These are phyloP conservation scores for Caenorhabditis latens DNA, from an alignment of 1,140 invertebrate species.

Conservation along the genomic window DNA sequence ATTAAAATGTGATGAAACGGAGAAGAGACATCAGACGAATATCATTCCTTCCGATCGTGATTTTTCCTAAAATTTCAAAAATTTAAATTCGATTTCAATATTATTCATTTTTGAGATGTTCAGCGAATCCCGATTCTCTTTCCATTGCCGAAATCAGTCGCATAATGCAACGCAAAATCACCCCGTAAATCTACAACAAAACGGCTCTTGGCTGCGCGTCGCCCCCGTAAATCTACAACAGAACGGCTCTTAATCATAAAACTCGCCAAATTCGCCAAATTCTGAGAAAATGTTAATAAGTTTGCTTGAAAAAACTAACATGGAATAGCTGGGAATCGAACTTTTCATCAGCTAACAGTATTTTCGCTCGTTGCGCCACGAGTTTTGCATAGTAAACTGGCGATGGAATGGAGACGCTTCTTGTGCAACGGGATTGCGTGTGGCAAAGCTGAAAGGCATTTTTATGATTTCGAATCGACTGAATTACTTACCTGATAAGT, in stretches of 20 bases:
- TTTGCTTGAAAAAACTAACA: not conserved
- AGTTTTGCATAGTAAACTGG: constrained; percentile 41
- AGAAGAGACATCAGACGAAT: not conserved
- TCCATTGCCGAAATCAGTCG: no score
- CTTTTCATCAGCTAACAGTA: constrained; percentile 34
- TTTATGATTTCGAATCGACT: not conserved
- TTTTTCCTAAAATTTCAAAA: not conserved
- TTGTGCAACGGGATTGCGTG: constrained; percentile 23
- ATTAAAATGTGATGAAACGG: no score
- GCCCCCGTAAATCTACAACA: no score
- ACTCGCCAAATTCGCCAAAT: no score
- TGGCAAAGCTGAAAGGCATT: constrained; percentile 20
- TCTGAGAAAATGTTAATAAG: no score
- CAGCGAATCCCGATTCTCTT: no score
- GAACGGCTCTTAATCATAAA: no score
- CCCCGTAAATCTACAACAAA: no score
- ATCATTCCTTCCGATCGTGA: not conserved
- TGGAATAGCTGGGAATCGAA: not conserved
- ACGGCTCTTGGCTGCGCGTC: no score
- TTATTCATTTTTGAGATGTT: no score
- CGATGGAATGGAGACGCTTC: constrained; percentile 40
- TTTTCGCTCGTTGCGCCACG: constrained; percentile 18
- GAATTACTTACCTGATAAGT: not conserved
- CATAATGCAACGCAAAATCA: no score
- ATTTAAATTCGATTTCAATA: not conserved